Percentiles rank a stretch among this genome's conserved stretches.
Conservation (phyloP, 2,888 invertebrate genomes). For the Cylindroiulus punctatus region DNA sequence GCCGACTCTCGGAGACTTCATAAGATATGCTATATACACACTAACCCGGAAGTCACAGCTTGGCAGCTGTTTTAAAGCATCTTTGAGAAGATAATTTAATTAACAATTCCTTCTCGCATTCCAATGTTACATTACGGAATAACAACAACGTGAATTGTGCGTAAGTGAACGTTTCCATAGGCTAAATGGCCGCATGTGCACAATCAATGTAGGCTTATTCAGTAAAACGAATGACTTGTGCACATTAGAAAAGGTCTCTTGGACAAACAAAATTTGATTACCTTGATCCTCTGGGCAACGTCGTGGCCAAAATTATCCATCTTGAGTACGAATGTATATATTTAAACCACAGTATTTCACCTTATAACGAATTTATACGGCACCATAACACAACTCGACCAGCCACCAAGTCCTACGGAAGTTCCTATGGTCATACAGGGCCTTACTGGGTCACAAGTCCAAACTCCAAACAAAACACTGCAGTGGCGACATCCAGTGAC, state of each 20-base stretch:
- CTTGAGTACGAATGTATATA: neutral
- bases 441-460: too few species aligned
- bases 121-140: neutral
- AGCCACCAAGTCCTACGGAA: neutral
- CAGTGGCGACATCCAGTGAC: neutral
- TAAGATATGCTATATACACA: too few species aligned
- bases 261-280: neutral
- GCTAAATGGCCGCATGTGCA: too few species aligned
- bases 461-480: neutral
- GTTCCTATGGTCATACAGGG: too few species aligned
- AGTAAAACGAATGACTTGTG: neutral
- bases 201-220: too few species aligned
- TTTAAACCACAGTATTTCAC: neutral
- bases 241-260: conserved; percentile 6
- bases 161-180: too few species aligned
- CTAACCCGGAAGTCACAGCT: neutral
- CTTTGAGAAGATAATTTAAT: too few species aligned
- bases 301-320: conserved; percentile 56
- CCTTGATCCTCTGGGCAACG: conserved; percentile 55
- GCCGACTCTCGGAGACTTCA: too few species aligned
- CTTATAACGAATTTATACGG: too few species aligned
- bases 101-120: neutral
- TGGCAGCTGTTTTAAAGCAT: neutral
- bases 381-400: neutral
- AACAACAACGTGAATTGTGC: too few species aligned